A percentile compares a stretch with the other conserved stretches of the same genome.
Evolutionary conservation across 2,797 vertebrate genomes (phyloP).

Genomic region (Simalia tracyae): DNA sequence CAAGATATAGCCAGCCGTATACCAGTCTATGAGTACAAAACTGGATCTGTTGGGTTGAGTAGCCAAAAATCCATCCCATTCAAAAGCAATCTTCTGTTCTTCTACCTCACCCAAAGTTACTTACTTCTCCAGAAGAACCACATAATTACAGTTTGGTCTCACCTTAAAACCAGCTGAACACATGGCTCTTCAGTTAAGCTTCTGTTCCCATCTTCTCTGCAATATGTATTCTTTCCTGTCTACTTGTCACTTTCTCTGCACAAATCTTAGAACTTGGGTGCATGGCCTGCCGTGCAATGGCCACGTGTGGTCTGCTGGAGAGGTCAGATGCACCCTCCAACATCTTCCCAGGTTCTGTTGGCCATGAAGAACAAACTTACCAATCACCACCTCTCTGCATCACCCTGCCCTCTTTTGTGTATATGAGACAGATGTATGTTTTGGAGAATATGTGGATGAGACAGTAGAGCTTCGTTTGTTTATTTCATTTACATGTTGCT

Average conservation of each 20-base stretch:
- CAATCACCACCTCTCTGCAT: too few relatives aligned
- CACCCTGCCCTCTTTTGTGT: too few relatives aligned
- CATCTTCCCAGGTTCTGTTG: too few relatives aligned
- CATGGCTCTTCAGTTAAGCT: background rate
- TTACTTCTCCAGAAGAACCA: background rate
- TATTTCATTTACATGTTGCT: background rate
- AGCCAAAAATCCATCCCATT: background rate
- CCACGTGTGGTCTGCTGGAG: background rate
- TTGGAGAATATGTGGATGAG: background rate
- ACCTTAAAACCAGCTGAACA: background rate
- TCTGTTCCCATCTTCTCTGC: background rate
- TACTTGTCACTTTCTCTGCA: background rate
- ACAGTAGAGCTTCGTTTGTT: too few relatives aligned
- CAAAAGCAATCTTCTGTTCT: background rate
- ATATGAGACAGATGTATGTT: too few relatives aligned
- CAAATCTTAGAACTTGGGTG: background rate
- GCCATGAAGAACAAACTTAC: too few relatives aligned
- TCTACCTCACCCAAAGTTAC: background rate
- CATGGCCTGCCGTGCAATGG: too few relatives aligned
- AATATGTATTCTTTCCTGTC: background rate
- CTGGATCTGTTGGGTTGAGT: background rate
- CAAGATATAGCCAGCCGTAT: too few relatives aligned
- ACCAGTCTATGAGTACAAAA: background rate
- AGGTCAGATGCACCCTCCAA: too few relatives aligned
- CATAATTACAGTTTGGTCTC: background rate